Evolutionary conservation across 2,113 vertebrate species (phyloP).

Genomic region (Lagopus muta): DNA sequence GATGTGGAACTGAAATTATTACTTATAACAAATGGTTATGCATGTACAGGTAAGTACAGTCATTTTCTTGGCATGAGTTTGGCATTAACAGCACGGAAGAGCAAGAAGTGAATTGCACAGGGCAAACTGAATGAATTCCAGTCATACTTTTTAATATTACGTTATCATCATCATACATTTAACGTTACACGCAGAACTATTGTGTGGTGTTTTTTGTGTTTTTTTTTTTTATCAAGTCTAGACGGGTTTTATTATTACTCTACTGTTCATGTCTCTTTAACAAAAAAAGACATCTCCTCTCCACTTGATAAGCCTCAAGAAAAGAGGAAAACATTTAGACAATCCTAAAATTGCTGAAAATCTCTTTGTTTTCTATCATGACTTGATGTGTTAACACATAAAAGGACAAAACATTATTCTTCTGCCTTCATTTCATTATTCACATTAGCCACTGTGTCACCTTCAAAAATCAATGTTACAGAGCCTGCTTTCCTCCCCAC

Average conservation of each 20-base stretch:
- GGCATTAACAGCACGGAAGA: not conserved
- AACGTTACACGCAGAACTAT: not conserved
- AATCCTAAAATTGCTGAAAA: not conserved
- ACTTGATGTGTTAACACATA: not conserved
- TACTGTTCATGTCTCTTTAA: not conserved
- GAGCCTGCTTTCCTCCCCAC: not conserved
- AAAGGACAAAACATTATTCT: not conserved
- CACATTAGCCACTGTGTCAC: not conserved
- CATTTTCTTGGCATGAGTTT: constrained; percentile 13
- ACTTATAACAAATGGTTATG: not conserved
- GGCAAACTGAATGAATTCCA: not conserved
- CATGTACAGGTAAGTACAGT: not conserved
- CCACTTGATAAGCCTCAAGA: not conserved
- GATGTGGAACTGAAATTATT: not conserved
- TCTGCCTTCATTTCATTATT: not conserved
- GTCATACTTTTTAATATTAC: not conserved
- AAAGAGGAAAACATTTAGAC: not conserved
- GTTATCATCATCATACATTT: not conserved
- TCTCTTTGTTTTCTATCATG: not conserved
- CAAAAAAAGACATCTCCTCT: not conserved
- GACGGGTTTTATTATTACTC: not conserved
- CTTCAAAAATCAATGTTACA: not conserved
- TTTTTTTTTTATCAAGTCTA: not conserved
- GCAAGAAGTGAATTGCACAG: not conserved
- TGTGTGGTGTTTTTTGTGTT: not conserved